Conservation (phyloP, 2,888 invertebrate genomes). For the Sipunculus nudus region DNA sequence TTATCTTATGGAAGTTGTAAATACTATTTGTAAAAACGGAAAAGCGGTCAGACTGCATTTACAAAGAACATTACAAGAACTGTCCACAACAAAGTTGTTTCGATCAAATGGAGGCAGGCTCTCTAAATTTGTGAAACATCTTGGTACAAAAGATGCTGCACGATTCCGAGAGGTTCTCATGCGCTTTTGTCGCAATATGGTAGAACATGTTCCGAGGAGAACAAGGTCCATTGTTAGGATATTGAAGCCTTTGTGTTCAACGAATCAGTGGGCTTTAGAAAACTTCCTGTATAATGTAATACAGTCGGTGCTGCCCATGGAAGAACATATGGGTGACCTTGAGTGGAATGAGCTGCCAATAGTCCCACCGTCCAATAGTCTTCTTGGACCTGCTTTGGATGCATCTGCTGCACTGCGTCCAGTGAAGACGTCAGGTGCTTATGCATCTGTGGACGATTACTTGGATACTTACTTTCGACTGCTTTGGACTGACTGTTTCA, state of each 20-base stretch:
- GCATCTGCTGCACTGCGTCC: not conserved
- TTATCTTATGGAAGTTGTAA: not conserved
- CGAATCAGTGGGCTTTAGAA: not conserved
- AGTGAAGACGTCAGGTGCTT: constrained; percentile 11
- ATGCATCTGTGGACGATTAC: constrained; percentile 19
- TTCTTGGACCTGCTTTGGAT: not conserved
- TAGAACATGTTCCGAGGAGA: not conserved
- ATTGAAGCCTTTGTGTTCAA: not conserved
- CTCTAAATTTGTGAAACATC: no score
- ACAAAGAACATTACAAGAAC: no score
- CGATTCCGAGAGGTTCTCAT: no score
- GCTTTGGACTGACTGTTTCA: constrained; percentile 30
- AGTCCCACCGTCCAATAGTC: constrained; percentile 13
- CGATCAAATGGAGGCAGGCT: no score
- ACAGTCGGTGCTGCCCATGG: not conserved
- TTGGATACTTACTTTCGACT: constrained; percentile 30
- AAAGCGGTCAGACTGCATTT: no score
- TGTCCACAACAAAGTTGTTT: no score
- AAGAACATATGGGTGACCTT: constrained; percentile 3
- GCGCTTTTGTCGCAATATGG: not conserved
- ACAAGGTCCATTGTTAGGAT: not conserved
- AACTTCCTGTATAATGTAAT: constrained; percentile 16
- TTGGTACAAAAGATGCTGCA: no score
- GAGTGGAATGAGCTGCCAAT: constrained; percentile 26
- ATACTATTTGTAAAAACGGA: not conserved